phyloP scores from a whole-genome alignment of 2,888 invertebrate genomes.

The Panorpa germanica region DNA sequence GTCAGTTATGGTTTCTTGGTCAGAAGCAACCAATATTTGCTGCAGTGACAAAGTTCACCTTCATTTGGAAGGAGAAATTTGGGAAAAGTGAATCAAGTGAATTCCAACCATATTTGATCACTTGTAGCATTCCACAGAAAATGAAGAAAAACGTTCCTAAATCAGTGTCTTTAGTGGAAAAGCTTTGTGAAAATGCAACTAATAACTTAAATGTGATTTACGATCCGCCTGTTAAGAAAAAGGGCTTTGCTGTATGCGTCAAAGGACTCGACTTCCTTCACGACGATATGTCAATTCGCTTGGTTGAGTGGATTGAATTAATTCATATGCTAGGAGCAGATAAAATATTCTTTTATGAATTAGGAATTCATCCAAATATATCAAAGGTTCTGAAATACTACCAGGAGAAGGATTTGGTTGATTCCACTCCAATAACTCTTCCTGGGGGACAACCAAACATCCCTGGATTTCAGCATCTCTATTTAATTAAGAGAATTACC shows the following conservation, averaged over 20 bases:
- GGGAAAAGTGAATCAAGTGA: conserved; percentile 83
- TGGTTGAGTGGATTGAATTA: conserved; percentile 90
- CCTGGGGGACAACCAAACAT: conserved; percentile 84
- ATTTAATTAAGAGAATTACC: conserved; percentile 75
- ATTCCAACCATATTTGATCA: conserved; percentile 78
- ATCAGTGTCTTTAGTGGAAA: conserved; percentile 71
- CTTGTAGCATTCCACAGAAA: conserved; percentile 67
- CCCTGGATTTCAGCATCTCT: conserved; percentile 75
- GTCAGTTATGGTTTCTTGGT: conserved; percentile 80
- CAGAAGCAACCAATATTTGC: conserved; percentile 64
- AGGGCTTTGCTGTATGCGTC: conserved; percentile 81
- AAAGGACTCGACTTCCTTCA: conserved; percentile 86
- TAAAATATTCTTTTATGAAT: conserved; percentile 78
- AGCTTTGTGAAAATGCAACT: conserved; percentile 66
- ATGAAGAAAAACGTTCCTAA: conserved; percentile 58
- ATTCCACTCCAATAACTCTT: conserved; percentile 62
- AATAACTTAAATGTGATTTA: conserved; percentile 72
- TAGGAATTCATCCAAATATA: conserved; percentile 80
- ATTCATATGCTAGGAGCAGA: conserved; percentile 73
- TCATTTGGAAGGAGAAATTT: conserved; percentile 90
- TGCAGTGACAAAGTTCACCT: conserved; percentile 75
- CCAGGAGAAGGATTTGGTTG: conserved; percentile 41
- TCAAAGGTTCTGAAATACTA: conserved; percentile 55
- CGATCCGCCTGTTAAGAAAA: conserved; percentile 49
- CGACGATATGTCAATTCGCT: conserved; percentile 72